Conservation (phyloP, 2,797 vertebrate species). For the Acanthis flammea region DNA sequence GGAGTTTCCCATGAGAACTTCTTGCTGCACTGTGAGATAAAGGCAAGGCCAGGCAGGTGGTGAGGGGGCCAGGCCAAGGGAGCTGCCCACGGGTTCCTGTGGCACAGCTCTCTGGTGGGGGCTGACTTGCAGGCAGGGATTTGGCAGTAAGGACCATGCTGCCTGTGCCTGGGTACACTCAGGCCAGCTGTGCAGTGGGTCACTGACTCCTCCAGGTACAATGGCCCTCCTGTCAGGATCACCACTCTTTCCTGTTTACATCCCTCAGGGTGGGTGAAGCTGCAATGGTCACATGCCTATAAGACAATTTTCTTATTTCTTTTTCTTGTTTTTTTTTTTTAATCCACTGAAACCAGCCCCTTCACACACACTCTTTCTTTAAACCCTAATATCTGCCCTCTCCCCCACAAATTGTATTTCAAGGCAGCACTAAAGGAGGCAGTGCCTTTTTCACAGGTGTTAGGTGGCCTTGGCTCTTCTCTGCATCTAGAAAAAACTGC, state of each 20-base stretch:
- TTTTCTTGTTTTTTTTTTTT: fast-evolving
- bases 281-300: too few relatives aligned
- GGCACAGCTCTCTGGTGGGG: fast-evolving
- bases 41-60: not conserved
- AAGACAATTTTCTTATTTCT: not conserved
- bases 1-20: not conserved
- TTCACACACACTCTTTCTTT: not conserved
- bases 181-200: not conserved
- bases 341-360: not conserved
- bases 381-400: not conserved
- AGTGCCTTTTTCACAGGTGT: not conserved
- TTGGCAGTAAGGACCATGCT: fast-evolving
- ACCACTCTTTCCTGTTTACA: fast-evolving
- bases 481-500: not conserved
- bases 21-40: not conserved
- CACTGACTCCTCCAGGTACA: fast-evolving
- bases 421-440: not conserved
- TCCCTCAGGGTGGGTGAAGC: not conserved
- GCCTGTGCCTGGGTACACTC: too few relatives aligned
- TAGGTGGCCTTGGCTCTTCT: not conserved
- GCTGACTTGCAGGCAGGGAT: not conserved
- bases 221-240: not conserved
- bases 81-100: not conserved
- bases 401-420: not conserved
- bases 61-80: not conserved